Percentiles rank a stretch among this genome's conserved stretches.
Conservation (phyloP, 30 jellyfish, hydroid and myxozoan genomes). For the Chironex yamaguchii region DNA sequence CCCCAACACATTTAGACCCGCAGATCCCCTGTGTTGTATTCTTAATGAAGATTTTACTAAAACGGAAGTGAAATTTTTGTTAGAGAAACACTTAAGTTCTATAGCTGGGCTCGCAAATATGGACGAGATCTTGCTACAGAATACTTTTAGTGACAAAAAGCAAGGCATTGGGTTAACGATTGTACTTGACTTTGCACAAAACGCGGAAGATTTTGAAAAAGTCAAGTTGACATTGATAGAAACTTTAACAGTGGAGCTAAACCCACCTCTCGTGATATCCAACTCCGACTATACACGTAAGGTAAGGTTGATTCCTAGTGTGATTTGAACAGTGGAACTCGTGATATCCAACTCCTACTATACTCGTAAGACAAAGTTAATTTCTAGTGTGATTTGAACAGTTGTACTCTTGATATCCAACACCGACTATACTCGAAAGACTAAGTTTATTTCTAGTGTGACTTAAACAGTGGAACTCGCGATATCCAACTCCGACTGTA, state of each 20-base stretch:
- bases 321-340: no score
- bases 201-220: not conserved
- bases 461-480: no score
- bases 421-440: no score
- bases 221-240: not conserved
- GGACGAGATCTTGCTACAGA: not conserved
- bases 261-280: constrained; percentile 55
- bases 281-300: constrained; percentile 45
- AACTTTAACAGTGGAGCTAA: constrained; percentile 48
- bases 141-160: no score
- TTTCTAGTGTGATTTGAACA: no score
- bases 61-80: constrained; percentile 59
- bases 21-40: constrained; percentile 43
- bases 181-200: not conserved
- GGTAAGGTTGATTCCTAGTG: constrained; percentile 29
- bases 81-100: constrained; percentile 59
- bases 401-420: no score
- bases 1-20: constrained; percentile 6
- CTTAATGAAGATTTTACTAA: constrained; percentile 38
- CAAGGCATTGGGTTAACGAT: constrained; percentile 18
- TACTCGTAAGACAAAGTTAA: no score
- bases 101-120: constrained; percentile 1
- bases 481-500: no score
- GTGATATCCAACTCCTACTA: no score
- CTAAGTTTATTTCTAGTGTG: no score